phyloP scores from a whole-genome alignment of 2,888 invertebrate genomes.

The Euclidia mi region DNA sequence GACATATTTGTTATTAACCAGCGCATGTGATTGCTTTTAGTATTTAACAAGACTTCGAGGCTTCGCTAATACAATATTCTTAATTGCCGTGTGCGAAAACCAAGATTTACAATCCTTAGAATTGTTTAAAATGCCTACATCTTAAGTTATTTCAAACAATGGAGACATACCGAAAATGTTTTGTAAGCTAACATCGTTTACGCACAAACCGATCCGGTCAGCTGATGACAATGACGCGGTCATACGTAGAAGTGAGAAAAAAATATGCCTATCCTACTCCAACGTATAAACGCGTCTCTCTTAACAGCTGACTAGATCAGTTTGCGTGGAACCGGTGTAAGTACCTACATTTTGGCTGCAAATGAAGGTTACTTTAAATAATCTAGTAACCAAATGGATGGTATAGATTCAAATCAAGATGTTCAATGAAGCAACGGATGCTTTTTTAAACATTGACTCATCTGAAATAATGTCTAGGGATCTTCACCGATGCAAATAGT shows the following conservation, averaged over 20 bases:
- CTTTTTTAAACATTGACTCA: conserved; percentile 4
- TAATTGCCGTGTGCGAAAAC: conserved; percentile 9
- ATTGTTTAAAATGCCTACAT: neutral
- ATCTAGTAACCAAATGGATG: no score
- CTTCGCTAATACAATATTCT: conserved; percentile 26
- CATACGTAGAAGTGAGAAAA: no score
- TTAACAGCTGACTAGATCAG: no score
- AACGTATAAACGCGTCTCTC: no score
- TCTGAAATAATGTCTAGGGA: no score
- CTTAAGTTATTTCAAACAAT: conserved; percentile 5
- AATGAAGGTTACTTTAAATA: no score
- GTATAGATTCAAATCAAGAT: no score
- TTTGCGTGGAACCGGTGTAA: no score
- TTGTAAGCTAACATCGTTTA: conserved; percentile 6
- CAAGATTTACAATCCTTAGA: conserved; percentile 26
- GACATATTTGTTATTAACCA: conserved; percentile 38
- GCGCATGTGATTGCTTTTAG: conserved; percentile 41
- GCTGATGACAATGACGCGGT: no score
- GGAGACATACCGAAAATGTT: conserved; percentile 6
- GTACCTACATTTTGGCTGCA: neutral
- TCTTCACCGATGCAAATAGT: no score
- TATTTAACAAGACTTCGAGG: conserved; percentile 31
- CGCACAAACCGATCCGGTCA: neutral
- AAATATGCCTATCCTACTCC: no score
- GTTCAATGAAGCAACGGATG: no score